Evolutionary conservation across 1,140 invertebrate species (phyloP), one percentile per base, ranked within the genome.

Genomic region (Ptiloglossa arizonensis): DNA sequence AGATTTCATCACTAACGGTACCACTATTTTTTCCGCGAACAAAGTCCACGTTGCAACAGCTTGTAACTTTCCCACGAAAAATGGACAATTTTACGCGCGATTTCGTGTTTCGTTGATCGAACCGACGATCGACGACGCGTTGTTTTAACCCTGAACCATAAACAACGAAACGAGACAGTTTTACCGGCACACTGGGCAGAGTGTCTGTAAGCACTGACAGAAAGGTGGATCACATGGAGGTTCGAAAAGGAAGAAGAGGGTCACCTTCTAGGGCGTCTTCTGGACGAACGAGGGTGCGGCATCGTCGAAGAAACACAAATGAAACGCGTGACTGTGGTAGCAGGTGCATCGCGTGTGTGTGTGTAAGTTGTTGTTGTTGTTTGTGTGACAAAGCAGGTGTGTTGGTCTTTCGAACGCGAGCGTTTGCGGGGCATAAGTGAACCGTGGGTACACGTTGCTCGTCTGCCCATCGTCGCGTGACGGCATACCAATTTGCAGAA

Each of bases 221-320:
- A 81, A 83, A 89, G 82, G 83, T 84, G 79, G 64, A 68, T 68
- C 70, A 57, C 50, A 82, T 60, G 63, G 79, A 69, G 68, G 75
- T 80, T 86, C 77, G 81, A 78, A 85, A 86, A 88, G 87, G 79
- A 88, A 83, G 81, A 89, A 86, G 79, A 72, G 87, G 84, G 85
- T 85, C 85, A 79, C 46, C 81, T 86, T 77, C 78, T 66, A 86
- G 88, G 88, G 87, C 85, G 86, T 78, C 86, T 86, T 82, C 78
- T 46, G 32, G 68, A 44, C 71, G 85, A 88, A 82, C 74, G 82
- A 88, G 89, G 89, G 89, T 87, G 88, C 87, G 89, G 85, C 87
- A 15, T 66, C 72, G 57, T 73, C 81, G 75, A 73, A 75, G 62
- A 74, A 71, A 83, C 85, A 71, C 76, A 57, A 56, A 59, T 22